A percentile compares a stretch with the other conserved stretches of the same genome.
Conservation (phyloP, 1,140 invertebrate species). For the Meteorus sp. region DNA sequence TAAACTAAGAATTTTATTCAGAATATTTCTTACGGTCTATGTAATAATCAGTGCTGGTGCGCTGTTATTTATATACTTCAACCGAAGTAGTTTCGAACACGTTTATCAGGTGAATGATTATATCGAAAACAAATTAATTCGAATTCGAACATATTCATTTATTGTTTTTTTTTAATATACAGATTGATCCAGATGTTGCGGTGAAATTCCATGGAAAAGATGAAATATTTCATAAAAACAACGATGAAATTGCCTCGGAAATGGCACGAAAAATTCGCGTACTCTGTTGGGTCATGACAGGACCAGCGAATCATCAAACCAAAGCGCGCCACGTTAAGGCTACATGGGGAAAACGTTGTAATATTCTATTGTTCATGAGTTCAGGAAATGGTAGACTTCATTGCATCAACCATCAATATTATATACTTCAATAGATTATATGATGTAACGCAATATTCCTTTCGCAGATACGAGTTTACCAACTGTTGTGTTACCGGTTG, state of each 20-base stretch:
- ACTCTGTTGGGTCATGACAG: constrained; percentile 96
- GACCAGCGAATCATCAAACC: constrained; percentile 83
- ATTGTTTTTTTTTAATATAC: too few relatives aligned
- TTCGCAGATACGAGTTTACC: constrained; percentile 67
- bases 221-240: constrained; percentile 66
- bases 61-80: too few relatives aligned
- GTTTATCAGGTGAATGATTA: too few relatives aligned
- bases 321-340: constrained; percentile 91
- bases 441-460: too few relatives aligned
- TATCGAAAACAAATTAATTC: too few relatives aligned
- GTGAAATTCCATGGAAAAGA: constrained; percentile 60
- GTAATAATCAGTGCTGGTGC: too few relatives aligned
- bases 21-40: too few relatives aligned
- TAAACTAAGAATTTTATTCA: too few relatives aligned
- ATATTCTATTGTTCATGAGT: constrained; percentile 88
- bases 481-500: constrained; percentile 72
- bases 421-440: too few relatives aligned
- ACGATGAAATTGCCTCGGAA: constrained; percentile 72
- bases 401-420: neutral
- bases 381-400: constrained; percentile 72
- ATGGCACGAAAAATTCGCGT: constrained; percentile 78
- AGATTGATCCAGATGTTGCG: constrained; percentile 51
- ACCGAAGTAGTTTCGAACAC: too few relatives aligned
- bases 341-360: constrained; percentile 94
- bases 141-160: too few relatives aligned